Conservation (phyloP, 2,888 invertebrate species). For the Orchestes rusci region DNA sequence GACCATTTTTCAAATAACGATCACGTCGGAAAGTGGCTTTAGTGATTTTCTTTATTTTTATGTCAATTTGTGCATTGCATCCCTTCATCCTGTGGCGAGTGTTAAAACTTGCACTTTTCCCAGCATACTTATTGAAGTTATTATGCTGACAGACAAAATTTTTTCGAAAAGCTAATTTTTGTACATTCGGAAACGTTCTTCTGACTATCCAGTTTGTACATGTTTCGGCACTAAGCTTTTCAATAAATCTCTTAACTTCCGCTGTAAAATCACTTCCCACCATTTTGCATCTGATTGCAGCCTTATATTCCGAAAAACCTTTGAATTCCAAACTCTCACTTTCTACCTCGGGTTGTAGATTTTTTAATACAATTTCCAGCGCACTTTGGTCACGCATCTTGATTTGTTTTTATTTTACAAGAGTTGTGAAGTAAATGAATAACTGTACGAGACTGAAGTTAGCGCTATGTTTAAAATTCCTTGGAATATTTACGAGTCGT, state of each 20-base stretch:
- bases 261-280: neutral
- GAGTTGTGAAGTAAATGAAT: constrained; percentile 5
- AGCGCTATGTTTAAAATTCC: neutral
- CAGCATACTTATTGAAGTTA: constrained; percentile 7
- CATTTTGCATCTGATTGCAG: neutral
- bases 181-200: constrained; percentile 1
- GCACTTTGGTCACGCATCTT: constrained; percentile 8
- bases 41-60: constrained; percentile 3
- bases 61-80: neutral
- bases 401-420: constrained; percentile 6
- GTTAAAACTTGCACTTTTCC: constrained; percentile 5
- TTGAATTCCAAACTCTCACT: constrained; percentile 11
- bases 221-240: constrained; percentile 11
- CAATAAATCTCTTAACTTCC: constrained; percentile 9
- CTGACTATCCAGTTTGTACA: constrained; percentile 9
- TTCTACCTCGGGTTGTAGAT: constrained; percentile 5
- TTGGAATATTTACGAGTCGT: constrained; percentile 2
- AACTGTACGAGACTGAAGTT: neutral
- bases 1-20: constrained; percentile 2
- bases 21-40: neutral
- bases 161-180: constrained; percentile 9
- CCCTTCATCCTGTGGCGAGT: constrained; percentile 5
- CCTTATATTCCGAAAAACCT: constrained; percentile 1
- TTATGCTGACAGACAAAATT: constrained; percentile 10
- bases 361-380: neutral